Conservation (phyloP, 2,888 invertebrate species). For the Heliconius hortense region DNA sequence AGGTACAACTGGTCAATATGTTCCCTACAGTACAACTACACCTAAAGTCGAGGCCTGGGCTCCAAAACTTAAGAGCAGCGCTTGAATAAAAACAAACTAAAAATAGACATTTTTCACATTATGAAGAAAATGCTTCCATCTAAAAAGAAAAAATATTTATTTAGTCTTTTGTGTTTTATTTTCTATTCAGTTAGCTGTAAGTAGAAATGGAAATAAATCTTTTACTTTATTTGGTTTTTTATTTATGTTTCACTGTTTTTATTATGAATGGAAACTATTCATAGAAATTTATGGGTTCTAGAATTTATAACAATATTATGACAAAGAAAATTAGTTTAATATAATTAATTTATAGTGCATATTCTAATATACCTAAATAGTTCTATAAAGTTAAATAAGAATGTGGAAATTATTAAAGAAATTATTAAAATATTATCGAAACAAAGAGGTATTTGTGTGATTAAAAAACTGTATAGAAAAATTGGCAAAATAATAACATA, state of each 20-base stretch:
- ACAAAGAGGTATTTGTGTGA: no score
- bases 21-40: conserved; percentile 94
- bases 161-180: conserved; percentile 28
- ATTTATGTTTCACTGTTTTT: not conserved
- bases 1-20: conserved; percentile 90
- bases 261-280: not conserved
- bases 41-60: conserved; percentile 95
- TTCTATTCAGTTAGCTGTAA: conserved; percentile 55
- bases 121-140: not conserved
- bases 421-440: no score
- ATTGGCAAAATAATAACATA: no score
- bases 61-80: conserved; percentile 61
- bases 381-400: not conserved
- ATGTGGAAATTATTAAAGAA: not conserved
- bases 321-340: no score
- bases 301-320: not conserved
- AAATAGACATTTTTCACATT: not conserved
- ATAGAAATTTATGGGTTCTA: not conserved
- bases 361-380: no score
- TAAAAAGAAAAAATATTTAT: not conserved
- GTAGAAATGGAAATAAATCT: conserved; percentile 66
- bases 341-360: no score
- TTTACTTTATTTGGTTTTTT: conserved; percentile 30
- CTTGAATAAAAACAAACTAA: conserved; percentile 37
- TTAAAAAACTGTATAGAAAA: no score